phyloP scores from a whole-genome alignment of 2,888 invertebrate genomes.

The Ceramica pisi region DNA sequence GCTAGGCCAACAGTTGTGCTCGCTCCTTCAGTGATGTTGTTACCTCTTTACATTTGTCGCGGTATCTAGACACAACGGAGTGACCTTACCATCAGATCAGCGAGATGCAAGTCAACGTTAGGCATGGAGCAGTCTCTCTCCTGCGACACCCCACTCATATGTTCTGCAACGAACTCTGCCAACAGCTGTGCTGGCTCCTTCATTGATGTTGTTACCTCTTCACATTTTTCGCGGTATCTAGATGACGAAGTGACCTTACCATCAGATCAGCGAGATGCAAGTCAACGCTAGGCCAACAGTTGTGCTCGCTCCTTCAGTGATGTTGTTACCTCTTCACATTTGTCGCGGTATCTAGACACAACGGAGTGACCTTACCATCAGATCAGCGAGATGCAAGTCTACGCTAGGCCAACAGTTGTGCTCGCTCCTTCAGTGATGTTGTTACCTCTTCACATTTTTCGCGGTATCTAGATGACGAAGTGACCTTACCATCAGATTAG shows the following conservation, averaged over 20 bases:
- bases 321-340: slow-evolving; percentile 82
- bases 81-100: slow-evolving; percentile 83
- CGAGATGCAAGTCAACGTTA: slow-evolving; percentile 86
- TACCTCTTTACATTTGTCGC: slow-evolving; percentile 84
- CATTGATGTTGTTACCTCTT: slow-evolving; percentile 80
- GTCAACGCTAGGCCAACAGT: slow-evolving; percentile 83
- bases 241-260: slow-evolving; percentile 65
- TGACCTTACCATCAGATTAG: slow-evolving; percentile 83
- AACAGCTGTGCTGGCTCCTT: slow-evolving; percentile 81
- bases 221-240: slow-evolving; percentile 84
- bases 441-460: slow-evolving; percentile 84
- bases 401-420: slow-evolving; percentile 85
- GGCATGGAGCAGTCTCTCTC: slow-evolving; percentile 85
- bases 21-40: slow-evolving; percentile 78
- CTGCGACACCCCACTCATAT: slow-evolving; percentile 87
- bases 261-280: slow-evolving; percentile 88
- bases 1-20: slow-evolving; percentile 84
- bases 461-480: slow-evolving; percentile 72
- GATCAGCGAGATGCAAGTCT: slow-evolving; percentile 85
- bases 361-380: slow-evolving; percentile 77
- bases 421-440: slow-evolving; percentile 77
- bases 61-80: slow-evolving; percentile 72
- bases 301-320: slow-evolving; percentile 79
- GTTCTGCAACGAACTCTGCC: slow-evolving; percentile 88
- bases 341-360: slow-evolving; percentile 79